Evolutionary conservation across 30 jellyfish, hydroid and myxozoan genomes (phyloP).

Genomic region (Pseudorhiza aurosa): DNA sequence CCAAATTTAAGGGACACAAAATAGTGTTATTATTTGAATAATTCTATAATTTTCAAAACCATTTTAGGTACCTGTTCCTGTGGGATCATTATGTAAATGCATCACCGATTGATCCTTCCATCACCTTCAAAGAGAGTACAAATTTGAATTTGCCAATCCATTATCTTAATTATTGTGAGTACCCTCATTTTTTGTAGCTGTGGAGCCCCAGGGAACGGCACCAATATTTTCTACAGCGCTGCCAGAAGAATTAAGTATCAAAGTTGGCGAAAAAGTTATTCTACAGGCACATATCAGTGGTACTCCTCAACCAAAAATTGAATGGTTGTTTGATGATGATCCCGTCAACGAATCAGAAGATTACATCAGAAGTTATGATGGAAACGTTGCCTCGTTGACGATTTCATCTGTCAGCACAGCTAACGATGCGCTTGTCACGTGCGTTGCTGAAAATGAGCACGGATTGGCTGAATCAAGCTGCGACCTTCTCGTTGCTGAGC

Average conservation of each 20-base stretch:
- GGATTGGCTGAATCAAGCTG: conserved; percentile 67
- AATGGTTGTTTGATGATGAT: conserved; percentile 79
- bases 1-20: too few relatives aligned
- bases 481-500: conserved; percentile 56
- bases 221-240: conserved; percentile 56
- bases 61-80: conserved; percentile 73
- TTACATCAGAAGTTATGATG: conserved; percentile 24
- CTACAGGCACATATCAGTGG: conserved; percentile 69
- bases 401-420: conserved; percentile 43
- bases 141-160: too few relatives aligned
- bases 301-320: conserved; percentile 77
- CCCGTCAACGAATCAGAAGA: conserved; percentile 42
- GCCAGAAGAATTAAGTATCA: conserved; percentile 56
- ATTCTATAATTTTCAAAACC: too few relatives aligned
- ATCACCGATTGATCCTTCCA: conserved; percentile 96
- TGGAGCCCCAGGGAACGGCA: conserved; percentile 6
- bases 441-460: conserved; percentile 70
- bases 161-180: too few relatives aligned
- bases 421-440: conserved; percentile 84
- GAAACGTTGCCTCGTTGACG: conserved; percentile 42
- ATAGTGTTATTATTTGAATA: too few relatives aligned
- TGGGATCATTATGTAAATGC: conserved; percentile 92
- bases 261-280: conserved; percentile 60
- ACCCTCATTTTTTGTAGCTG: neutral
- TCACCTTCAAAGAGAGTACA: too few relatives aligned